Conservation (phyloP, 2,797 vertebrate genomes). For the Spheniscus humboldti region DNA sequence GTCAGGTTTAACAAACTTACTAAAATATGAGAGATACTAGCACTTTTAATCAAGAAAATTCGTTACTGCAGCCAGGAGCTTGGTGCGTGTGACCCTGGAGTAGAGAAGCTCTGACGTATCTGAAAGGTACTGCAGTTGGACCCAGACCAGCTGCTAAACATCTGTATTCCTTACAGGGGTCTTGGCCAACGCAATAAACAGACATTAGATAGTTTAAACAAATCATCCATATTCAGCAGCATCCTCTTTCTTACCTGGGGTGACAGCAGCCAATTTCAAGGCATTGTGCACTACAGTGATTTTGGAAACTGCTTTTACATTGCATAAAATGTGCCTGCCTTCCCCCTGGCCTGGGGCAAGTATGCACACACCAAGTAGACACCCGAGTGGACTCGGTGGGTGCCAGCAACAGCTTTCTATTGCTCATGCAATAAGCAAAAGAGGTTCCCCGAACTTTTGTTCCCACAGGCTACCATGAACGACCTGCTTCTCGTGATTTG, state of each 20-base stretch:
- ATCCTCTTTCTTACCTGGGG: neutral
- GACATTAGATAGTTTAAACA: neutral
- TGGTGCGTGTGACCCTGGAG: neutral
- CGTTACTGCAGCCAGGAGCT: neutral
- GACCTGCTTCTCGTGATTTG: fast-evolving
- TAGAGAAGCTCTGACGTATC: neutral
- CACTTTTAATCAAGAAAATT: neutral
- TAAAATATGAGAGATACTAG: neutral
- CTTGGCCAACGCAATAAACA: neutral
- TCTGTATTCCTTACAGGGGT: neutral
- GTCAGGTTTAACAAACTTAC: neutral
- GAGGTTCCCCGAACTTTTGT: neutral
- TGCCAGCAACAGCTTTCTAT: neutral
- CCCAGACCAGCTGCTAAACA: neutral
- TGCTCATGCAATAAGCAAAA: neutral
- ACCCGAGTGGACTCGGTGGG: neutral
- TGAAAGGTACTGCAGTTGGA: neutral
- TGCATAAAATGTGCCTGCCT: neutral
- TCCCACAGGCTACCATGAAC: neutral
- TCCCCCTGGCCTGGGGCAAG: no score
- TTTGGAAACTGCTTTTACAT: neutral
- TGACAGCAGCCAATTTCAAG: neutral
- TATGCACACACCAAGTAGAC: neutral
- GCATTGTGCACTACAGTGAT: neutral
- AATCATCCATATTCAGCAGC: neutral